Percentiles rank a stretch among this genome's conserved stretches.
These are phyloP conservation scores for Oreocharis arfaki DNA, from an alignment of 2,113 vertebrate species.

Conservation along the genomic window DNA sequence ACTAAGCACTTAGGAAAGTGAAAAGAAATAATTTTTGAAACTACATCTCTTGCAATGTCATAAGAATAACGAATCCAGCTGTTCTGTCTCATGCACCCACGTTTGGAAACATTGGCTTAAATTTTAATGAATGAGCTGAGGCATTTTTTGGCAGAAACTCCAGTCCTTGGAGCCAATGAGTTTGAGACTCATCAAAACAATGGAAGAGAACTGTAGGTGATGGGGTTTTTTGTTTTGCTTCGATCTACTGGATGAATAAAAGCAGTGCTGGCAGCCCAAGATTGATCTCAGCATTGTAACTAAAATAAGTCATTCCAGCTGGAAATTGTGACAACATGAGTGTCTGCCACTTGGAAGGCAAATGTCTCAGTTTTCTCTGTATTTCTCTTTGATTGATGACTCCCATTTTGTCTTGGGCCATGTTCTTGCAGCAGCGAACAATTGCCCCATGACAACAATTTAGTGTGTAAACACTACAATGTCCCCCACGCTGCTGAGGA, in stretches of 20 bases:
- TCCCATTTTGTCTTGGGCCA: not conserved
- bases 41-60: not conserved
- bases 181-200: slow-evolving; percentile 47
- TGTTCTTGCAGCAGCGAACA: not conserved
- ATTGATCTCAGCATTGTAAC: slow-evolving; percentile 21
- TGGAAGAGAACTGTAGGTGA: slow-evolving; percentile 1
- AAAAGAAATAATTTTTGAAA: not conserved
- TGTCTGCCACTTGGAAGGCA: slow-evolving; percentile 35
- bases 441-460: not conserved
- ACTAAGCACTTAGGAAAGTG: not conserved
- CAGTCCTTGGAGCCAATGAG: slow-evolving; percentile 10
- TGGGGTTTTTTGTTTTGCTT: slow-evolving; percentile 10
- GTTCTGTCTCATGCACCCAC: slow-evolving; percentile 1
- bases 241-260: slow-evolving; percentile 20
- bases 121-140: not conserved
- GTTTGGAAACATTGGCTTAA: not conserved
- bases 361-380: not conserved
- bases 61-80: slow-evolving; percentile 38
- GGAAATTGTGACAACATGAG: slow-evolving; percentile 26
- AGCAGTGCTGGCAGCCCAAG: slow-evolving; percentile 2
- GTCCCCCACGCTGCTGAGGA: not conserved
- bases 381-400: slow-evolving; percentile 20
- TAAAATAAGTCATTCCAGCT: slow-evolving; percentile 43
- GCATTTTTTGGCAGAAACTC: slow-evolving; percentile 22
- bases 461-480: not conserved